Percentiles rank a stretch among this genome's conserved stretches.
These are phyloP conservation scores for Branchipolynoe longqiensis DNA, from an alignment of 2,888 invertebrate species.

Conservation along the genomic window DNA sequence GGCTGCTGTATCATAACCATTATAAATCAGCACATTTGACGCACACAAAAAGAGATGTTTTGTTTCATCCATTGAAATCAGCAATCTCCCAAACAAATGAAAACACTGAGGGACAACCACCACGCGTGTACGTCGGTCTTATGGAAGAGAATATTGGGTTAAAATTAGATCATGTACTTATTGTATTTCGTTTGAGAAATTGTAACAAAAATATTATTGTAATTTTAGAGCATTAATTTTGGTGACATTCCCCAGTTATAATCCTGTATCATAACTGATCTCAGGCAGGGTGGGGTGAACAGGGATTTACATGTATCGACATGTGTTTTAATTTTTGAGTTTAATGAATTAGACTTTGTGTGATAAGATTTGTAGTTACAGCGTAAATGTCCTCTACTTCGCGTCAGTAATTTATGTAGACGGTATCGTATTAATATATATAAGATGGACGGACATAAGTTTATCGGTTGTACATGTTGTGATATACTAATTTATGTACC, in stretches of 20 bases:
- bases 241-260: slow-evolving; percentile 21
- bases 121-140: too few relatives aligned
- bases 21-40: not conserved
- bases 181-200: not conserved
- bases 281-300: not conserved
- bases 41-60: not conserved
- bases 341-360: slow-evolving; percentile 20
- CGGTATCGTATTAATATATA: slow-evolving; percentile 13
- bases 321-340: slow-evolving; percentile 8
- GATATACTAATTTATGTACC: slow-evolving; percentile 34
- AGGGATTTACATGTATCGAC: slow-evolving; percentile 9
- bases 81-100: too few relatives aligned
- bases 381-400: slow-evolving; percentile 2
- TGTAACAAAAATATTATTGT: not conserved
- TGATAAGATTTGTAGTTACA: slow-evolving; percentile 18
- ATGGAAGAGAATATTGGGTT: too few relatives aligned
- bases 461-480: slow-evolving; percentile 47
- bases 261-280: slow-evolving; percentile 15
- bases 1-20: slow-evolving; percentile 21
- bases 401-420: slow-evolving; percentile 40
- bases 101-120: too few relatives aligned
- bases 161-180: not conserved
- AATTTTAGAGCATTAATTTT: slow-evolving; percentile 21
- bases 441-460: not conserved
- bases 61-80: slow-evolving; percentile 10